These are phyloP conservation scores for Calonectris borealis DNA, from an alignment of 2,113 vertebrate species.

Conservation along the genomic window DNA sequence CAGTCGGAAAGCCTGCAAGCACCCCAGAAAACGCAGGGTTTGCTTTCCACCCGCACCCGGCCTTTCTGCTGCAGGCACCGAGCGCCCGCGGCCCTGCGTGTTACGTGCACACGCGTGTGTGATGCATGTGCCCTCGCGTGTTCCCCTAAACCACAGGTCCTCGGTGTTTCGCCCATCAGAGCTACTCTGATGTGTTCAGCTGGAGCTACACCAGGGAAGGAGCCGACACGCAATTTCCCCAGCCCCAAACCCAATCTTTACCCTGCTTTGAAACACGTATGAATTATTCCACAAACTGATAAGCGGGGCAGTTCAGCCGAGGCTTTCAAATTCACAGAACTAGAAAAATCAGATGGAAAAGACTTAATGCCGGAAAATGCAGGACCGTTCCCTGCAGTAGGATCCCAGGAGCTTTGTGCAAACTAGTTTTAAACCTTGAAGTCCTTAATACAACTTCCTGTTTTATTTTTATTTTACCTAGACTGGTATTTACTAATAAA, in stretches of 20 bases:
- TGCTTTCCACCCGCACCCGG: not conserved
- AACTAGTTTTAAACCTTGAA: slow-evolving; percentile 39
- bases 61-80: not conserved
- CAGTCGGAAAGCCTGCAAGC: not conserved
- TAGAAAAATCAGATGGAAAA: slow-evolving; percentile 43
- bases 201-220: not conserved
- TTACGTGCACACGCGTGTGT: rapidly evolving
- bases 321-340: slow-evolving; percentile 9
- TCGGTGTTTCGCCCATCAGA: rapidly evolving
- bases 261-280: not conserved
- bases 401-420: slow-evolving; percentile 4
- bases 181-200: rapidly evolving
- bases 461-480: slow-evolving; percentile 47
- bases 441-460: slow-evolving; percentile 32
- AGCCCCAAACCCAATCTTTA: not conserved
- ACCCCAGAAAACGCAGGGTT: not conserved
- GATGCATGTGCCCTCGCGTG: rapidly evolving
- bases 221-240: not conserved
- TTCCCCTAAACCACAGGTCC: not conserved
- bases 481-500: slow-evolving; percentile 50
- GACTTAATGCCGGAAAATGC: slow-evolving; percentile 1
- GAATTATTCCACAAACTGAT: slow-evolving; percentile 12
- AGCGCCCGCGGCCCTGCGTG: rapidly evolving
- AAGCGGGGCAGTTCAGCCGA: not conserved
- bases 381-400: not conserved